Conservation (phyloP, 2,888 invertebrate species). For the Lepas anatifera region DNA sequence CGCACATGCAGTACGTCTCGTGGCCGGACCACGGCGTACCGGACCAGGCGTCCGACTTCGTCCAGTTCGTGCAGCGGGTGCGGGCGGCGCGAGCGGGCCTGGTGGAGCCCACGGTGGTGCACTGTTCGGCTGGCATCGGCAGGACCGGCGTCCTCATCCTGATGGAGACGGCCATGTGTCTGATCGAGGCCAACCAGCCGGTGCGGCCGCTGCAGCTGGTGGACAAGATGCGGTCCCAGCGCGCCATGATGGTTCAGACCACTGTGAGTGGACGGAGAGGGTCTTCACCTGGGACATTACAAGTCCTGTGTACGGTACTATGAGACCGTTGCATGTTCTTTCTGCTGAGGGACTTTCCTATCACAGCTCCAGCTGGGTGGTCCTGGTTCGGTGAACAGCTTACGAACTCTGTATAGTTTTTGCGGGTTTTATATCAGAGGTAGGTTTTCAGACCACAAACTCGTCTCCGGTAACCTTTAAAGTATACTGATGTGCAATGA, state of each 20-base stretch:
- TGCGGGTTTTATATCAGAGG: too few species aligned
- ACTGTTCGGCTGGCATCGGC: constrained; percentile 97
- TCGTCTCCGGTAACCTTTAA: too few species aligned
- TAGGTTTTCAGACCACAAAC: too few species aligned
- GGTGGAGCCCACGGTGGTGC: constrained; percentile 50
- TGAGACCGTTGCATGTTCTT: too few species aligned
- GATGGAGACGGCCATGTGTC: constrained; percentile 91
- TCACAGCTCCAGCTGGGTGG: too few species aligned
- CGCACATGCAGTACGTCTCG: constrained; percentile 91
- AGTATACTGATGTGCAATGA: too few species aligned
- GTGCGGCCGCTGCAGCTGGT: constrained; percentile 94
- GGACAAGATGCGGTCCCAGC: constrained; percentile 84
- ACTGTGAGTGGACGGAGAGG: constrained; percentile 38
- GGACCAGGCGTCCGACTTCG: constrained; percentile 78
- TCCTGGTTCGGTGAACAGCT: too few species aligned
- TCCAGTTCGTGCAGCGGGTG: constrained; percentile 74
- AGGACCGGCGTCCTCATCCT: constrained; percentile 94
- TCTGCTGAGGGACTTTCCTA: too few species aligned
- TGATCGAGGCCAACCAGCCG: constrained; percentile 84
- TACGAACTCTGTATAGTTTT: too few species aligned
- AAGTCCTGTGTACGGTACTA: too few species aligned
- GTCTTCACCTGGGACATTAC: too few species aligned
- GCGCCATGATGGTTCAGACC: constrained; percentile 99
- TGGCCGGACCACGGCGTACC: constrained; percentile 97
- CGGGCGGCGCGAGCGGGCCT: constrained; percentile 35